These are phyloP conservation scores for Druon quercuslanigerum DNA, from an alignment of 1,140 invertebrate genomes.

Conservation along the genomic window DNA sequence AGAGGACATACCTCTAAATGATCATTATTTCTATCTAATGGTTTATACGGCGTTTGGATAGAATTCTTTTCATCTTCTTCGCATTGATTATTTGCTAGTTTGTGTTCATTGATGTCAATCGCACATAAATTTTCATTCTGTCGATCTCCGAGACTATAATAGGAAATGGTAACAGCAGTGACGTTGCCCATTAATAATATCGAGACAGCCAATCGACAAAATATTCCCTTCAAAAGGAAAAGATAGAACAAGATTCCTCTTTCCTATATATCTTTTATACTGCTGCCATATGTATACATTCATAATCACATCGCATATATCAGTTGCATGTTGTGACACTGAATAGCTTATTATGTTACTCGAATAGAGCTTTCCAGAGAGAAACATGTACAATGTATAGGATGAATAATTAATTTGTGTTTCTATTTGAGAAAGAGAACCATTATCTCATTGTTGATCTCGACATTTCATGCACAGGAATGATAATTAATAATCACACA, in stretches of 20 bases:
- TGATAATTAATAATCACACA: constrained; percentile 8
- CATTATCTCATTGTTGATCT: not conserved
- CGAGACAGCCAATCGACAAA: not conserved
- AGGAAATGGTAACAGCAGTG: not conserved
- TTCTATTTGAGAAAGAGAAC: not conserved
- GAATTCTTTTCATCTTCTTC: constrained; percentile 50
- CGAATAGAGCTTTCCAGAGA: not conserved
- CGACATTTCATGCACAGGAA: not conserved
- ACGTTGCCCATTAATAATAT: not conserved
- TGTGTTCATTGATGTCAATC: constrained; percentile 52
- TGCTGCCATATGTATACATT: not conserved
- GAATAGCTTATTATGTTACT: constrained; percentile 17
- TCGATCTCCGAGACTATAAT: constrained; percentile 57
- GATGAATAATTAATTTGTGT: constrained; percentile 21
- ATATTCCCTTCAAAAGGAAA: not conserved
- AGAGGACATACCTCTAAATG: too few species aligned
- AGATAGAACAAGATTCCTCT: not conserved
- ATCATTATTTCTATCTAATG: too few species aligned
- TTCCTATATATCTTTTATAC: not conserved
- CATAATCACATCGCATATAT: not conserved
- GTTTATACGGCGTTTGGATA: not conserved
- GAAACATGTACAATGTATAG: constrained; percentile 8
- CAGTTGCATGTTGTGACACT: not conserved
- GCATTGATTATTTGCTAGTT: constrained; percentile 1
- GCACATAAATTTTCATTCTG: constrained; percentile 63